phyloP scores from a whole-genome alignment of 2,797 vertebrate species.

The Morus bassanus region DNA sequence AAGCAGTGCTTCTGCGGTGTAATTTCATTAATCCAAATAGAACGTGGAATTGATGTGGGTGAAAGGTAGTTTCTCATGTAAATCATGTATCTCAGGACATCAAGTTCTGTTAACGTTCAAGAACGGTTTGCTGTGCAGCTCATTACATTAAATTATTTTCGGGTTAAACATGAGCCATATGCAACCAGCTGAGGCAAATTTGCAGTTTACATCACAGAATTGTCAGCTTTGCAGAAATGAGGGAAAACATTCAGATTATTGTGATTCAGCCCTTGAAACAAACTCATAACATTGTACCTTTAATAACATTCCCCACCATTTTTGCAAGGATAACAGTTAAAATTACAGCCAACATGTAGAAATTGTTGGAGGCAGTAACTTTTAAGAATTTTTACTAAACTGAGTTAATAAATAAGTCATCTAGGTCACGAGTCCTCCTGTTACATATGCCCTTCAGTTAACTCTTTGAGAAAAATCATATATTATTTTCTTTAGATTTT shows the following conservation, averaged over 20 bases:
- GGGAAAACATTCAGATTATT: not conserved
- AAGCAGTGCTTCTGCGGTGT: not conserved
- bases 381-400: not conserved
- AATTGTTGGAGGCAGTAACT: not conserved
- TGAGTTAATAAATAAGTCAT: slow-evolving; percentile 20
- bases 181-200: not conserved
- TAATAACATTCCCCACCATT: not conserved
- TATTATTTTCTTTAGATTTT: not conserved
- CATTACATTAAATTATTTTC: not conserved
- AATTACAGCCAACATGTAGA: not conserved
- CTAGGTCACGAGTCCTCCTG: not conserved
- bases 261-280: slow-evolving; percentile 23
- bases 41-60: not conserved
- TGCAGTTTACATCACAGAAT: slow-evolving; percentile 14
- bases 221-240: slow-evolving; percentile 35
- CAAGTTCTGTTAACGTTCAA: not conserved
- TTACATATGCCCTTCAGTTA: not conserved
- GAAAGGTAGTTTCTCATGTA: not conserved
- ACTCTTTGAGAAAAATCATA: not conserved
- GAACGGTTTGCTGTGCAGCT: not conserved
- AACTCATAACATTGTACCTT: not conserved
- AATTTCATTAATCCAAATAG: not conserved
- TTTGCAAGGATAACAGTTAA: not conserved
- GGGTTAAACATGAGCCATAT: slow-evolving; percentile 8
- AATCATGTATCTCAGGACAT: not conserved